phyloP scores from a whole-genome alignment of 2,113 vertebrate genomes.

The Sturnira hondurensis region DNA sequence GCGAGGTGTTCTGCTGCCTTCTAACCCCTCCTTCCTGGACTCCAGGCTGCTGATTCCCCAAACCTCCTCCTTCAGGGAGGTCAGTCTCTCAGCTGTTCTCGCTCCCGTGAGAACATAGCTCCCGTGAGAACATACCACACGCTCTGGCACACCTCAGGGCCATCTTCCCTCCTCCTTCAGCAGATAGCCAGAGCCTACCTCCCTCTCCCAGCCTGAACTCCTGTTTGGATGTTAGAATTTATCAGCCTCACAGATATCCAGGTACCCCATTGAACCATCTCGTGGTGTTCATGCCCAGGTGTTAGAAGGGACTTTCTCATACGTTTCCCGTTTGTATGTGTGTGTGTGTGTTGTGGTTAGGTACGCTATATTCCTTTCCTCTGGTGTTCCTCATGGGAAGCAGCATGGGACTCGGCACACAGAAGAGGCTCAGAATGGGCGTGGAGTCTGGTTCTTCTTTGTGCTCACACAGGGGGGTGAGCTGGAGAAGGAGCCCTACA shows the following conservation, averaged over 20 bases:
- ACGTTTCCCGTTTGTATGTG: not conserved
- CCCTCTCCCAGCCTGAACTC: not conserved
- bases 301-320: not conserved
- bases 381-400: not conserved
- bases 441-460: not conserved
- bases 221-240: not conserved
- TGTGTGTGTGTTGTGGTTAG: not conserved
- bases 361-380: not conserved
- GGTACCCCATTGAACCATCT: not conserved
- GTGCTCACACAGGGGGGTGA: not conserved
- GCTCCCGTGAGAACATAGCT: not conserved
- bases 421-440: not conserved
- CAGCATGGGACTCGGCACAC: not conserved
- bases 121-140: not conserved
- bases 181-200: not conserved
- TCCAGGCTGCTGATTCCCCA: not conserved
- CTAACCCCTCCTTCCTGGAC: not conserved
- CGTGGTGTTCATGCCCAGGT: not conserved
- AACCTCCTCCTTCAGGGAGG: not conserved
- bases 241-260: not conserved
- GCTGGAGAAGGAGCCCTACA: not conserved
- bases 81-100: not conserved
- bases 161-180: not conserved
- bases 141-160: not conserved
- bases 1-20: not conserved